Evolutionary conservation across 2,888 invertebrate genomes (phyloP).

Genomic region (Drymonia ruficornis): DNA sequence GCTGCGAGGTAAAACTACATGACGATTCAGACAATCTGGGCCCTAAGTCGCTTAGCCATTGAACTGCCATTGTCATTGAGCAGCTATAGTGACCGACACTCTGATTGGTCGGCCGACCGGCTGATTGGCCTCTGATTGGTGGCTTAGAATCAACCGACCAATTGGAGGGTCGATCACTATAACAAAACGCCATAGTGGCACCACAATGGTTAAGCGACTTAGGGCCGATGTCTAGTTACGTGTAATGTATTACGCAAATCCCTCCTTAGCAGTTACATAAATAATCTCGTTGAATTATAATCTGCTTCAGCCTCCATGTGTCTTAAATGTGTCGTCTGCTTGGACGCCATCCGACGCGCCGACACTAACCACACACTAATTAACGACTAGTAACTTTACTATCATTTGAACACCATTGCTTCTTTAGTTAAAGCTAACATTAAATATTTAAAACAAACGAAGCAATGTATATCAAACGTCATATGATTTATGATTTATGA

Average conservation of each 20-base stretch:
- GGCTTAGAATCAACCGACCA: too few species aligned
- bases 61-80: too few species aligned
- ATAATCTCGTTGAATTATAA: not conserved
- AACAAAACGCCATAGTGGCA: too few species aligned
- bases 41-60: too few species aligned
- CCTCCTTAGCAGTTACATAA: not conserved
- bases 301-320: not conserved
- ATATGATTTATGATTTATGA: not conserved
- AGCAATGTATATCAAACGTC: too few species aligned
- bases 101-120: too few species aligned
- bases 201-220: too few species aligned
- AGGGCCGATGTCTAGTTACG: not conserved
- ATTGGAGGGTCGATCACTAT: too few species aligned
- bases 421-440: not conserved
- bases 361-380: not conserved
- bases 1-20: too few species aligned
- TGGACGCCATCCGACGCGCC: not conserved
- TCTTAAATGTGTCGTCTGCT: not conserved
- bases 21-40: too few species aligned
- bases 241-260: not conserved
- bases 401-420: not conserved
- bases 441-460: not conserved
- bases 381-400: not conserved
- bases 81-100: too few species aligned
- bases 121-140: too few species aligned